Conservation (phyloP, 2,888 invertebrate genomes). For the Cryptophagus acutangulus region DNA sequence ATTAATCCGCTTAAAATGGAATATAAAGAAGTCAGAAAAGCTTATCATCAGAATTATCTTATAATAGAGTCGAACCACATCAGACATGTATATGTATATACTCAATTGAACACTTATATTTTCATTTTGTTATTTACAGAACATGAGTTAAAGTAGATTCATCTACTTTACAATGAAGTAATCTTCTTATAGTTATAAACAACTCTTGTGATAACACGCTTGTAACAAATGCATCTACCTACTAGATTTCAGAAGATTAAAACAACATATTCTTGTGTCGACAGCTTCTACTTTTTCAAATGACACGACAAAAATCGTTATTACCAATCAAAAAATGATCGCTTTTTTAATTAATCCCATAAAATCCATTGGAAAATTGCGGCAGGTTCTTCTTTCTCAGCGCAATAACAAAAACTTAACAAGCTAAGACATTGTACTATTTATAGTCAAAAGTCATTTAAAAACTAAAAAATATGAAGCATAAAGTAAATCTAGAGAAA, state of each 20-base stretch:
- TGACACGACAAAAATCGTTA: neutral
- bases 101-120: neutral
- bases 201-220: conserved; percentile 4
- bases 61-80: too few species aligned
- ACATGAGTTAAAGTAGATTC: conserved; percentile 1
- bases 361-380: too few species aligned
- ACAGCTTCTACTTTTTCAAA: neutral
- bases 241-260: conserved; percentile 2
- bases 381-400: too few species aligned
- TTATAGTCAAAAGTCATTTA: neutral
- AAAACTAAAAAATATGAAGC: too few species aligned
- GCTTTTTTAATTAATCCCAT: neutral
- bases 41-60: neutral
- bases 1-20: conserved; percentile 6
- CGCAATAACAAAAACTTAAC: too few species aligned
- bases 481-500: conserved; percentile 1
- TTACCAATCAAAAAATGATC: neutral
- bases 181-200: conserved; percentile 6
- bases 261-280: neutral
- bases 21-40: neutral
- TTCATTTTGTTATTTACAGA: neutral
- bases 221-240: conserved; percentile 5
- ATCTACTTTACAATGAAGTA: conserved; percentile 2
- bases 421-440: too few species aligned
- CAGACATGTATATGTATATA: neutral